Conservation (phyloP, 2,888 invertebrate genomes). For the Apeira syringaria region DNA sequence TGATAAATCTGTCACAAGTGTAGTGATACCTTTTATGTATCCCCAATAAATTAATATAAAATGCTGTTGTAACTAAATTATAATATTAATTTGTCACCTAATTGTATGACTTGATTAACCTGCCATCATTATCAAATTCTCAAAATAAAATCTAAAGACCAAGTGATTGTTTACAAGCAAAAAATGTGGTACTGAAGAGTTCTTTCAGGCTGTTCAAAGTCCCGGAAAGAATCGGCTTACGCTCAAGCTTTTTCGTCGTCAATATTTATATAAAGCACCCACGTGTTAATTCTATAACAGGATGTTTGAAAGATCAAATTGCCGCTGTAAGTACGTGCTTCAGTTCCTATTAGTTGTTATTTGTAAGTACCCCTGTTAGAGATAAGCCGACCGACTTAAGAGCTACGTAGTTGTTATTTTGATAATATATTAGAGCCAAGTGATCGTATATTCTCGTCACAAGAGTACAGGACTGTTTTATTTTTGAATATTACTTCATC, state of each 20-base stretch:
- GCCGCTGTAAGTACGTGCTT: constrained; percentile 66
- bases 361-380: constrained; percentile 60
- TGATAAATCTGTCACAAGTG: no score
- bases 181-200: not conserved
- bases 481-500: constrained; percentile 80
- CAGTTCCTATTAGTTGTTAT: constrained; percentile 75
- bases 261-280: constrained; percentile 68
- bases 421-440: constrained; percentile 75
- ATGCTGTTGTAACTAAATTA: no score
- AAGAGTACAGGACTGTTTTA: constrained; percentile 65
- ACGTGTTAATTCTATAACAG: constrained; percentile 73
- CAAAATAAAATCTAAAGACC: no score
- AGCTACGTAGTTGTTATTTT: constrained; percentile 64
- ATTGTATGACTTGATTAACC: no score
- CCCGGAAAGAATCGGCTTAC: constrained; percentile 62
- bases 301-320: constrained; percentile 74
- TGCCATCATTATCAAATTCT: no score
- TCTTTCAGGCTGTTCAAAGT: constrained; percentile 22
- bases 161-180: constrained; percentile 9
- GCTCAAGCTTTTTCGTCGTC: constrained; percentile 56
- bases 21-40: no score
- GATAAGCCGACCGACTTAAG: constrained; percentile 58
- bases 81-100: no score
- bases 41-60: no score
- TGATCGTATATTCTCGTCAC: constrained; percentile 63